Conservation (phyloP, 1,140 invertebrate genomes). For the Drosophila gunungcola region DNA sequence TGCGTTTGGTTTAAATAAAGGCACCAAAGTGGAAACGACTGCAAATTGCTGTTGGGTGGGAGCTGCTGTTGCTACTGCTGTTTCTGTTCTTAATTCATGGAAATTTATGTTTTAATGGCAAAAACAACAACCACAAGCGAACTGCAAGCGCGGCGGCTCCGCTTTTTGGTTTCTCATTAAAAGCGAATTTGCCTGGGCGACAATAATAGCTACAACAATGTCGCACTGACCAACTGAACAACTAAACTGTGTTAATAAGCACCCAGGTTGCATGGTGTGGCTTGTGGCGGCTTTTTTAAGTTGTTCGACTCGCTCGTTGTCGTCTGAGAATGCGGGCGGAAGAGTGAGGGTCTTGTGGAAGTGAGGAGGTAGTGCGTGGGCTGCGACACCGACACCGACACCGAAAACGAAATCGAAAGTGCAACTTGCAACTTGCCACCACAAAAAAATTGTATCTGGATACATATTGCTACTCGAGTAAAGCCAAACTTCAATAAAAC, state of each 20-base stretch:
- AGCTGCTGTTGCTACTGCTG: not conserved
- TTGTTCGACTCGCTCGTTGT: conserved; percentile 5
- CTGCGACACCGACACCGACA: conserved; percentile 19
- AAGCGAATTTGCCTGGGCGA: conserved; percentile 47
- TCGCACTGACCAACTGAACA: conserved; percentile 24
- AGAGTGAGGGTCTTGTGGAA: conserved; percentile 1
- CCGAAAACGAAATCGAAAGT: conserved; percentile 46
- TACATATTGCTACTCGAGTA: not conserved
- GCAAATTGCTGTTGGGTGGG: conserved; percentile 3
- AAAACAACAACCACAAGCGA: conserved; percentile 3
- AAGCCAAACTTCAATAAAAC: not conserved
- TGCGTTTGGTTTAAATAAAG: not conserved
- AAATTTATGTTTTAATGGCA: conserved; percentile 57
- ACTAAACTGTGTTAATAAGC: conserved; percentile 8
- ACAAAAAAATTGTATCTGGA: not conserved
- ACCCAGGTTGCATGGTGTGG: not conserved
- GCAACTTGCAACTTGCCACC: conserved; percentile 28
- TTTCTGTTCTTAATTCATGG: conserved; percentile 20
- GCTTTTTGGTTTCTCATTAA: conserved; percentile 64
- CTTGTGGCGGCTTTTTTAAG: not conserved
- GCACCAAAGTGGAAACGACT: conserved; percentile 10
- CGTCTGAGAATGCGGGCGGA: conserved; percentile 67
- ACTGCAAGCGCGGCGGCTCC: conserved; percentile 11
- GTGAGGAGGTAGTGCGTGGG: conserved; percentile 31
- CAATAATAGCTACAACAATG: conserved; percentile 14